Percentiles rank a stretch among this genome's conserved stretches.
Evolutionary conservation across 2,797 vertebrate genomes (phyloP).

Genomic region (Paguma larvata): DNA sequence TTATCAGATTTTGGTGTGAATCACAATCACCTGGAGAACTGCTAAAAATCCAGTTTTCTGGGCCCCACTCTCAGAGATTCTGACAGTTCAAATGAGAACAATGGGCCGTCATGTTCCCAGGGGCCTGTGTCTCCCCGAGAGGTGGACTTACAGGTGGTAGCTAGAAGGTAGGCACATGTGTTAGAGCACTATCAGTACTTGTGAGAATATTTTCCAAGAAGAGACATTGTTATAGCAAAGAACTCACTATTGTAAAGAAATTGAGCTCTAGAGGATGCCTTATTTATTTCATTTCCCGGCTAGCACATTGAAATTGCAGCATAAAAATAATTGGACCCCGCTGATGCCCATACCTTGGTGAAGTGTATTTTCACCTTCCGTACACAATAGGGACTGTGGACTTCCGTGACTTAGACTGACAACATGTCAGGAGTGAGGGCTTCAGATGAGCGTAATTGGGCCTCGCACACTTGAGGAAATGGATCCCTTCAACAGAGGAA

Average conservation of each 20-base stretch:
- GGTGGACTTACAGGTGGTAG: background rate
- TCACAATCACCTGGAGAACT: background rate
- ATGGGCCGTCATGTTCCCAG: background rate
- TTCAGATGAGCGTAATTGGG: background rate
- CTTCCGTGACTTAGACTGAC: background rate
- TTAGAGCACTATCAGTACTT: background rate
- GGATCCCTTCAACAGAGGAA: background rate
- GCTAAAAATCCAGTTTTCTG: background rate
- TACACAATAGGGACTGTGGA: background rate
- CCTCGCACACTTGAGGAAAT: background rate
- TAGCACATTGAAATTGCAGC: background rate
- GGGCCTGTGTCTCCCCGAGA: background rate
- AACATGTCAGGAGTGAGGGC: background rate
- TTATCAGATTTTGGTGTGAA: constrained; percentile 12
- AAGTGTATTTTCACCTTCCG: background rate
- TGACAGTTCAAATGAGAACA: background rate
- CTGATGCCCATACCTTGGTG: background rate
- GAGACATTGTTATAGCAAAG: background rate
- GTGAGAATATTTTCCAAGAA: background rate
- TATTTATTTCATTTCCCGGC: background rate
- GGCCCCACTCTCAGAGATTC: background rate
- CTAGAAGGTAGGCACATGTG: background rate
- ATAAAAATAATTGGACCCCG: constrained; percentile 1
- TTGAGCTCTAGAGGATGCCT: background rate
- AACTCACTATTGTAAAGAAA: background rate